Evolutionary conservation across 2,888 invertebrate species (phyloP).

Genomic region (Heliconius ethilla): DNA sequence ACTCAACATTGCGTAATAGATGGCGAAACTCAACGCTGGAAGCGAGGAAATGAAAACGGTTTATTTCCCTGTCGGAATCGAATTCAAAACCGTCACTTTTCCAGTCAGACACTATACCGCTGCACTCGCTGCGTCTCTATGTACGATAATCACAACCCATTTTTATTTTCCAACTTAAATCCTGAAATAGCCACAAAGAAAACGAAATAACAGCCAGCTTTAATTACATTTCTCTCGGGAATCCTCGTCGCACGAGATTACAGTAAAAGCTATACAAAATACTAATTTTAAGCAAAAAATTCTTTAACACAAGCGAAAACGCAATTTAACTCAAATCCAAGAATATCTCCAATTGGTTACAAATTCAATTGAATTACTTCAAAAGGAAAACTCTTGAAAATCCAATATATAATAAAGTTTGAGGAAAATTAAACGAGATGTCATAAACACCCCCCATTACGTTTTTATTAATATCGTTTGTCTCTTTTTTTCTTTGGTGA

Average conservation of each 20-base stretch:
- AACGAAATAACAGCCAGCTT: not conserved
- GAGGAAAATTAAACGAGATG: constrained; percentile 13
- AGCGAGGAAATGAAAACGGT: not conserved
- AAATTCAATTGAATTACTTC: not conserved
- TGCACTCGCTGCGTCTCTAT: not conserved
- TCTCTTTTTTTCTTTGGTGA: constrained; percentile 25
- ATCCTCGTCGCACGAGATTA: constrained; percentile 16
- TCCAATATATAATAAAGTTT: not conserved
- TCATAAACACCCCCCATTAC: constrained; percentile 30
- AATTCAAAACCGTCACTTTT: not conserved
- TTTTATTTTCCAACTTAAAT: not conserved
- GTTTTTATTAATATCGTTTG: constrained; percentile 25
- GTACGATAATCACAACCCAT: not conserved
- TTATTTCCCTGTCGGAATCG: not conserved
- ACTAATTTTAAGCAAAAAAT: constrained; percentile 1
- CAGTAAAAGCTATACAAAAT: not conserved
- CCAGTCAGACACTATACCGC: not conserved
- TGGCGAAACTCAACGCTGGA: not conserved
- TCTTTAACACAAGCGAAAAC: not conserved
- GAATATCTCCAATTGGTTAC: not conserved
- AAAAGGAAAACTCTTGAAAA: not conserved
- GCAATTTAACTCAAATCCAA: not conserved
- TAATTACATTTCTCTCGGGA: constrained; percentile 7
- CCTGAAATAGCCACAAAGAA: not conserved
- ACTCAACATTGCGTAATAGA: not conserved